Conservation (phyloP, 2,113 vertebrate genomes). For the Hippocampus abdominalis region DNA sequence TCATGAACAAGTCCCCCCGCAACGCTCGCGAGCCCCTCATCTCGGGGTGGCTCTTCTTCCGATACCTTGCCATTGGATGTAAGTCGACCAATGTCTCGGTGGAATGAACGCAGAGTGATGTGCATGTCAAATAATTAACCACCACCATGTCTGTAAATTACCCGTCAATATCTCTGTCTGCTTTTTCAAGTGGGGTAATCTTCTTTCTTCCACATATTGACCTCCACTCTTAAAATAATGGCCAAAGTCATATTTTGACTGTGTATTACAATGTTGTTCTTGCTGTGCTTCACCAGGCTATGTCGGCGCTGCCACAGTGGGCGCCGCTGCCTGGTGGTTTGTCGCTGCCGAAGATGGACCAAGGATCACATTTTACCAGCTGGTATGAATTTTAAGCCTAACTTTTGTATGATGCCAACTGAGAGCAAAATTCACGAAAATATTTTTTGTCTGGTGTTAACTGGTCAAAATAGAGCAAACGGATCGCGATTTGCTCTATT, state of each 20-base stretch:
- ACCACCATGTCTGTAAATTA: no score
- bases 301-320: slow-evolving; percentile 92
- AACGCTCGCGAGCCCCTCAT: slow-evolving; percentile 96
- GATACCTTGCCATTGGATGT: slow-evolving; percentile 97
- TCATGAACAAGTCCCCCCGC: slow-evolving; percentile 94
- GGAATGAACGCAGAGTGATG: not conserved
- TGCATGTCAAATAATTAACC: not conserved
- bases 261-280: not conserved
- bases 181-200: no score
- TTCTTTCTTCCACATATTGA: no score
- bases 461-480: no score
- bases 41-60: slow-evolving; percentile 98
- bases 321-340: slow-evolving; percentile 98
- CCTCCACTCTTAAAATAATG: no score
- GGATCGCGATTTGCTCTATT: no score
- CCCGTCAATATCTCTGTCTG: no score
- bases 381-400: slow-evolving; percentile 72
- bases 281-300: slow-evolving; percentile 71
- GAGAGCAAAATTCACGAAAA: no score
- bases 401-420: not conserved
- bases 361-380: slow-evolving; percentile 88
- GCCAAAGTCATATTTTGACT: no score
- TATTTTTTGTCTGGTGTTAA: no score
- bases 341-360: slow-evolving; percentile 96
- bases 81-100: slow-evolving; percentile 56